Percentiles rank a stretch among this genome's conserved stretches.
These are phyloP conservation scores for Fissipunctia ypsillon DNA, from an alignment of 2,888 invertebrate species.

Conservation along the genomic window DNA sequence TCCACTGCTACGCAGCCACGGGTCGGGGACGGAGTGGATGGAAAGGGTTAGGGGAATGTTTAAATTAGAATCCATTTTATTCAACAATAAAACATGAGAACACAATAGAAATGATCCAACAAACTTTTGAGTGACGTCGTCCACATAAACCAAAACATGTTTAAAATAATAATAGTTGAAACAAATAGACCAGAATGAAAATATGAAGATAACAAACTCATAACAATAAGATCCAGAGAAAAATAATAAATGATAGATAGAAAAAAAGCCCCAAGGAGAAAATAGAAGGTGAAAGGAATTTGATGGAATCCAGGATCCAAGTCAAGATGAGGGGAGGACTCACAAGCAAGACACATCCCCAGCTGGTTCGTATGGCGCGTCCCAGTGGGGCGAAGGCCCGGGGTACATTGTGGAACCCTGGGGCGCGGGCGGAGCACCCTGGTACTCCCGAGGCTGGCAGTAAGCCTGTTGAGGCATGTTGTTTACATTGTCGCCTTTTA, in stretches of 20 bases:
- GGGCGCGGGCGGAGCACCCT: constrained; percentile 77
- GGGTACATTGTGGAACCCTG: constrained; percentile 81
- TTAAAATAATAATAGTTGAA: constrained; percentile 11
- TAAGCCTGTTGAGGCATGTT: constrained; percentile 86
- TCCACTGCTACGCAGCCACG: constrained; percentile 90
- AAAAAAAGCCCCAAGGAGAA: constrained; percentile 33
- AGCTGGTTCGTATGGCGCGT: constrained; percentile 88
- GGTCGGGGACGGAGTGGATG: constrained; percentile 64
- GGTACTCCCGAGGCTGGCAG: constrained; percentile 85
- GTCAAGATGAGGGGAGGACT: constrained; percentile 85
- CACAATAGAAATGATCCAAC: constrained; percentile 36
- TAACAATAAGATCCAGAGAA: neutral
- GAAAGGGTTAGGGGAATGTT: constrained; percentile 47
- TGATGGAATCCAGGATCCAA: constrained; percentile 76
- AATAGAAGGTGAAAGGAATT: constrained; percentile 63
- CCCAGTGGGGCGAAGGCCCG: constrained; percentile 83
- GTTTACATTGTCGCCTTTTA: constrained; percentile 90
- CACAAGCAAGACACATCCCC: constrained; percentile 90
- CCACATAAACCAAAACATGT: constrained; percentile 34
- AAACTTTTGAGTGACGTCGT: constrained; percentile 32
- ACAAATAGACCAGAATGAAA: neutral
- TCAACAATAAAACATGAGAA: constrained; percentile 45
- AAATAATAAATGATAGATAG: constrained; percentile 22
- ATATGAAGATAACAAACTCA: constrained; percentile 15
- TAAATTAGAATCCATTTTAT: constrained; percentile 52